Evolutionary conservation across 2,113 vertebrate species (phyloP).

Genomic region (Neopipo cinnamomea): DNA sequence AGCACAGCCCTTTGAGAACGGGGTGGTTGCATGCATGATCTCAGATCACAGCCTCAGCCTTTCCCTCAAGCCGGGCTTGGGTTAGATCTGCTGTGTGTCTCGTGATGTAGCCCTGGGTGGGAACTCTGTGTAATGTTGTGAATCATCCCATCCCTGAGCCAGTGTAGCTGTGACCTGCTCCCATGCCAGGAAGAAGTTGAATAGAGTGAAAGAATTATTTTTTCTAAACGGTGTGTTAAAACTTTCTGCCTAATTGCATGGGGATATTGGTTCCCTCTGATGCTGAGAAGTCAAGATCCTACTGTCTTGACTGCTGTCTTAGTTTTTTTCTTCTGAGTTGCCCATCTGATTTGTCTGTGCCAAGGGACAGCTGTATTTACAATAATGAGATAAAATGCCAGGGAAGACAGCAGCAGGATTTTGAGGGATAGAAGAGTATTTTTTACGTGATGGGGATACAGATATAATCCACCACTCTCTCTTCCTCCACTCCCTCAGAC

Average conservation of each 20-base stretch:
- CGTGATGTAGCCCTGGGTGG: background rate
- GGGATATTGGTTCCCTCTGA: background rate
- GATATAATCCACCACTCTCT: background rate
- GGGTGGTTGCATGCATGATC: fast-evolving
- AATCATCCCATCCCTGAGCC: background rate
- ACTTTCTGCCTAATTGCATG: background rate
- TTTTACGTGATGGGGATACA: background rate
- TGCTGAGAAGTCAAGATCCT: background rate
- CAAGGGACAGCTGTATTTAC: background rate
- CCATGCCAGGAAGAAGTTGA: background rate
- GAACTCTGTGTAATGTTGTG: background rate
- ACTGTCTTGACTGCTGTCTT: background rate
- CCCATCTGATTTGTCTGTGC: background rate
- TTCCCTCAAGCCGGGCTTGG: background rate
- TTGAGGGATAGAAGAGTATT: background rate
- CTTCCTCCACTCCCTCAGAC: background rate
- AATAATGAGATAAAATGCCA: background rate
- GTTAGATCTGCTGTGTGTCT: background rate
- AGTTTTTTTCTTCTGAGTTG: background rate
- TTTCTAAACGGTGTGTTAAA: background rate
- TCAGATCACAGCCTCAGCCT: background rate
- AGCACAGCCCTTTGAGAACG: background rate
- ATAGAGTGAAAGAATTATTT: background rate
- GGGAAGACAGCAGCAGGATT: background rate
- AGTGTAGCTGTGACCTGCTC: background rate